Evolutionary conservation across 2,797 vertebrate genomes (phyloP), one percentile per base, ranked within the genome.

Genomic region (Danio tinwini): DNA sequence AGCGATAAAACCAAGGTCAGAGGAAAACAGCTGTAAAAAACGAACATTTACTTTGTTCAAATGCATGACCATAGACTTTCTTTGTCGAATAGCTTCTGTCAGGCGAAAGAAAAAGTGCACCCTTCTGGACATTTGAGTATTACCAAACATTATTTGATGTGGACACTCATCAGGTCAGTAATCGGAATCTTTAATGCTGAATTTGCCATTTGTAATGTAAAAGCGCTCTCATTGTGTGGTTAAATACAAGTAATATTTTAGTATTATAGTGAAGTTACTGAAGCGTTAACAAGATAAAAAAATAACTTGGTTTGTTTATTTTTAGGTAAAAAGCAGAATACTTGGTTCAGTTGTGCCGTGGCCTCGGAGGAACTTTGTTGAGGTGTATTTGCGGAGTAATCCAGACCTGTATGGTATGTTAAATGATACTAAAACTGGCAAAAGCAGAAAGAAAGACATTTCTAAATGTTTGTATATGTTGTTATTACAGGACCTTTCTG

Each of bases 121-220:
- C 97, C 42, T 98, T 99, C 92, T 99, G 97, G 97, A 97, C 96
- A 0, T 97, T 99, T 90, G 97, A 98, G 37, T 99, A 98, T 89
- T 99, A 99, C 85, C 98, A 99, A 86, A 94, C 88, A 0, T 98
- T 98, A 87, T 99, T 99, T 13, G 96, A 99, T 83, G 93, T 99
- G 62, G 98, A 99, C 77, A 98, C 96, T 0, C 91, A 94, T 85
- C 96, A 98, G 89, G 97, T 99, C 92, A 86, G 82, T 39, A 63
- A n/a, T 39, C 63, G 58, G 7, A 50, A n/a, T 52, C 10, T 50
- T 63, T 19, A 37, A 12, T 19, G 3, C 11, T 16, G 17, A 7
- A 50, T 14, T 40, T n/a, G 21, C 58, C 17, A 11, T 13, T 29
- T 12, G 42, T 14, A 50, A 49, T 17, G 21, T 68, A 49, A 37